phyloP scores from a whole-genome alignment of 2,888 invertebrate genomes.

The Drosophila falleni region DNA sequence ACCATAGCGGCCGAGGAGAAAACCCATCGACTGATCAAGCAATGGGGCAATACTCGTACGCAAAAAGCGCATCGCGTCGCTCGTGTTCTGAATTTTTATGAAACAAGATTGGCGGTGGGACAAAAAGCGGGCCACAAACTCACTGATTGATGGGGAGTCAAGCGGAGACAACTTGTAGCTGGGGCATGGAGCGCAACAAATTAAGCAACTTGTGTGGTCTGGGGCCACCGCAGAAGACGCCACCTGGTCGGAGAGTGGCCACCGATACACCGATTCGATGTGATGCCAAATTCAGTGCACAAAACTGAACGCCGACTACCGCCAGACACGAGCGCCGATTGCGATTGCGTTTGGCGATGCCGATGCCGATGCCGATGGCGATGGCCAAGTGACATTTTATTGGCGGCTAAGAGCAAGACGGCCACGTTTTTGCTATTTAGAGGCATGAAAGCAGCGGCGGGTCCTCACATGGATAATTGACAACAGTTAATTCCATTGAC shows the following conservation, averaged over 20 bases:
- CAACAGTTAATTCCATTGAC: constrained; percentile 78
- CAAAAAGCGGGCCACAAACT: constrained; percentile 51
- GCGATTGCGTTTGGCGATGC: constrained; percentile 18
- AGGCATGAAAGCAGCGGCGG: constrained; percentile 76
- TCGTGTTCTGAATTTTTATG: constrained; percentile 78
- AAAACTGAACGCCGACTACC: constrained; percentile 46
- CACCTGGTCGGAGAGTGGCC: constrained; percentile 63
- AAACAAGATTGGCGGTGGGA: constrained; percentile 51
- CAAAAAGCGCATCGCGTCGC: constrained; percentile 59
- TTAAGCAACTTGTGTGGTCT: constrained; percentile 78
- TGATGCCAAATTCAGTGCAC: constrained; percentile 73
- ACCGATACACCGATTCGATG: constrained; percentile 27
- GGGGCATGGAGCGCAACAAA: constrained; percentile 74
- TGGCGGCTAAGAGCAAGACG: constrained; percentile 57
- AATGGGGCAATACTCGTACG: constrained; percentile 41
- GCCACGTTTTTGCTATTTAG: constrained; percentile 69
- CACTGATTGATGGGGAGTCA: constrained; percentile 78
- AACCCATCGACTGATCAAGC: constrained; percentile 33
- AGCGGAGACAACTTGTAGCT: constrained; percentile 70
- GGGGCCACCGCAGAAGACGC: constrained; percentile 73
- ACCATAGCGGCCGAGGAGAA: constrained; percentile 26
- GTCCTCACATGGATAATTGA: constrained; percentile 75
- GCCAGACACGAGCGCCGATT: constrained; percentile 71
- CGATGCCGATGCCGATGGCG: constrained; percentile 34
- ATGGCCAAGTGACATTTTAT: constrained; percentile 77